Evolutionary conservation across 2,113 vertebrate genomes (phyloP), one percentile per base, ranked within the genome.

Genomic region (Electrona antarctica): DNA sequence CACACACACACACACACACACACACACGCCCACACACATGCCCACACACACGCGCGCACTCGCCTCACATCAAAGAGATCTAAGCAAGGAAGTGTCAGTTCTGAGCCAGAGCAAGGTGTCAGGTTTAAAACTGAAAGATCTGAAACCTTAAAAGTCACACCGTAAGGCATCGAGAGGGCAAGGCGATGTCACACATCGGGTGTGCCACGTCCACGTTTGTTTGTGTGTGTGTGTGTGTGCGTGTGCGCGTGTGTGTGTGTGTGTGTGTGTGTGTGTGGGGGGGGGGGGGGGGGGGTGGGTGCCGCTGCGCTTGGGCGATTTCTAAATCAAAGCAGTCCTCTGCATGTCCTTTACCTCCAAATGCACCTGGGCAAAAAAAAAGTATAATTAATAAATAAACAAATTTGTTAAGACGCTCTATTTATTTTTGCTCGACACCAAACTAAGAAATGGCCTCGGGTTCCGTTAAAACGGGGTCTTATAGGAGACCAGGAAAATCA

Each of bases 281-380:
- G 8, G 6, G 61, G 28, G 45, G 8, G 49, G 12, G 63, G 0
- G 14, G 8, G 64, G 8, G 56, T 6, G 55, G 15, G 15, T 57
- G 13, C 21, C n/a, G n/a, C 12, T 56, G 12, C 21, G 55, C 21
- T 8, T 57, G 56, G 8, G 56, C 14, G 21, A 4, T 47, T 41
- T 29, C 48, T 64, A 60, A 67, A 81, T 77, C 70, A 74, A 57
- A 71, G 75, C 11, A 48, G 63, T 71, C 54, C 73, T 57, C 66
- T 48, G 12, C 69, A 49, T 61, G 76, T 73, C 64, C 74, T 85
- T 83, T 45, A 61, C 50, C 14, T 64, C 48, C 56, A 72, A 75
- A 61, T 68, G 13, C 46, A 61, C 55, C 48, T 54, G 5, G 41
- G 49, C 48, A 67, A 76, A 52, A 54, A 72, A 60, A 29, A 54